A percentile compares a stretch with the other conserved stretches of the same genome.
Conservation (phyloP, 2,797 vertebrate species). For the Gymnopithys bicolor region DNA sequence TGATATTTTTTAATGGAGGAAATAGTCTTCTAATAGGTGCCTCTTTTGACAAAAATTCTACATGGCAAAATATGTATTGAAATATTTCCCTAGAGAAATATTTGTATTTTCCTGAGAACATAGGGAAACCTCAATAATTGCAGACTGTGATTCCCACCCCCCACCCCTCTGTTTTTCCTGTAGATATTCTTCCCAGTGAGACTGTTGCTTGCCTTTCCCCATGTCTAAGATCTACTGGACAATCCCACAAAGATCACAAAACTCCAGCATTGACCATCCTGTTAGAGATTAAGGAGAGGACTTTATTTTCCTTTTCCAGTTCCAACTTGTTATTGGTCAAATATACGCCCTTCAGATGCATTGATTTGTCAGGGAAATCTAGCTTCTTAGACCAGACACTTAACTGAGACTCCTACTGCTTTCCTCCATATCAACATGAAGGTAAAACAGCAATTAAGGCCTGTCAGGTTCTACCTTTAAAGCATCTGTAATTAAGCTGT, state of each 20-base stretch:
- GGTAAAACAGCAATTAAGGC: not conserved
- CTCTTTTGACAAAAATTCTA: not conserved
- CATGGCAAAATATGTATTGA: not conserved
- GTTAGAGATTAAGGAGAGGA: accelerated
- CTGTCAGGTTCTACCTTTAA: not conserved
- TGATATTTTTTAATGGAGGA: not conserved
- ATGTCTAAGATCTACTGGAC: not conserved
- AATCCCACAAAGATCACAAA: not conserved
- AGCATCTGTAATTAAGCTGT: not conserved
- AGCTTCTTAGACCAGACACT: not conserved
- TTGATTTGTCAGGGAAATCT: not conserved
- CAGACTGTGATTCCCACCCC: not conserved
- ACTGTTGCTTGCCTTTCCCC: not conserved
- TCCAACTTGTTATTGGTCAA: not conserved
- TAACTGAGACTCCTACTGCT: not conserved
- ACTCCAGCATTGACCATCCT: not conserved
- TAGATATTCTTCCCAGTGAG: not conserved
- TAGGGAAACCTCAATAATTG: not conserved
- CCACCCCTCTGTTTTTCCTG: not conserved
- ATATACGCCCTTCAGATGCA: not conserved
- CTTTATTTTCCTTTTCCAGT: not conserved
- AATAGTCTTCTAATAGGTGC: not conserved
- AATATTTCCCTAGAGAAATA: not conserved
- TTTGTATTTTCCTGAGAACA: not conserved
- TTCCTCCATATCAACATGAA: not conserved